A percentile compares a stretch with the other conserved stretches of the same genome.
These are phyloP conservation scores for Halocynthia roretzi DNA, from an alignment of 23 tunicate genomes.

Conservation along the genomic window DNA sequence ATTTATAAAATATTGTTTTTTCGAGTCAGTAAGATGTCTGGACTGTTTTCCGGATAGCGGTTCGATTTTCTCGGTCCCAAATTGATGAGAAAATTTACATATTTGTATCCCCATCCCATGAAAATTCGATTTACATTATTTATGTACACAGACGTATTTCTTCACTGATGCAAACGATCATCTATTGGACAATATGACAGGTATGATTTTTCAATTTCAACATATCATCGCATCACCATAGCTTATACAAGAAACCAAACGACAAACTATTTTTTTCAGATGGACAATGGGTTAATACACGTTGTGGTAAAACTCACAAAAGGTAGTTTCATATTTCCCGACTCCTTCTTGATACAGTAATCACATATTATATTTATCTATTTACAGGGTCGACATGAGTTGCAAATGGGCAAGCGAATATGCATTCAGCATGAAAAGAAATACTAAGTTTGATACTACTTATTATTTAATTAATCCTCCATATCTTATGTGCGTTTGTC, in stretches of 20 bases:
- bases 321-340: background rate
- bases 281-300: slow-evolving; percentile 42
- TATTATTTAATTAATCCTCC: too few species aligned
- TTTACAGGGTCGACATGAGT: slow-evolving; percentile 31
- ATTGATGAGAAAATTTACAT: too few species aligned
- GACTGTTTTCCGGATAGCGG: too few species aligned
- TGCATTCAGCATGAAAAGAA: slow-evolving; percentile 18
- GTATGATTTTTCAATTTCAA: too few species aligned
- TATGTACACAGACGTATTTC: slow-evolving; percentile 18
- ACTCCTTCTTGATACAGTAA: background rate
- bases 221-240: too few species aligned
- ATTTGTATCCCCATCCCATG: too few species aligned
- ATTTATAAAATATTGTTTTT: too few species aligned
- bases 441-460: slow-evolving; percentile 14
- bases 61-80: too few species aligned
- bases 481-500: too few species aligned
- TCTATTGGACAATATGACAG: background rate
- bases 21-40: too few species aligned
- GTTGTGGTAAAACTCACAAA: slow-evolving; percentile 23
- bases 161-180: slow-evolving; percentile 27
- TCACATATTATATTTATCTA: background rate
- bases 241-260: too few species aligned
- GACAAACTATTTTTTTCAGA: background rate
- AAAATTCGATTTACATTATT: too few species aligned
- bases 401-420: slow-evolving; percentile 63